These are phyloP conservation scores for Colossoma macropomum DNA, from an alignment of 2,113 vertebrate species.

Conservation along the genomic window DNA sequence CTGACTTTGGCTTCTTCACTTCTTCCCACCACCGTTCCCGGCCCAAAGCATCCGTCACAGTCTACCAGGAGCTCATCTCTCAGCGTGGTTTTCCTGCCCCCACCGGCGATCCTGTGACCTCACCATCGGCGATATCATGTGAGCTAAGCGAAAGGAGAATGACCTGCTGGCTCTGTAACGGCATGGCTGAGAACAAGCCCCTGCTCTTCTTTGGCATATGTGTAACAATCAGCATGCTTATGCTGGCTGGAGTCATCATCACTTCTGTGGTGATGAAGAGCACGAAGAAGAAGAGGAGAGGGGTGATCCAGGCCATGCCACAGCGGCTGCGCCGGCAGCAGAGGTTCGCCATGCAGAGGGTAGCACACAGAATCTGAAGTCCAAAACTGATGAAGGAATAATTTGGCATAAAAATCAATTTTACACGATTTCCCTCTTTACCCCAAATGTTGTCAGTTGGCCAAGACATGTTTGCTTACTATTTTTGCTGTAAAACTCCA, in stretches of 20 bases:
- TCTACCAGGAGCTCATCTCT: conserved; percentile 84
- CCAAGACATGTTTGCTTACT: no score
- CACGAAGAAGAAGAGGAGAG: conserved; percentile 31
- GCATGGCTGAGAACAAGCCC: conserved; percentile 80
- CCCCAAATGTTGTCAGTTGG: no score
- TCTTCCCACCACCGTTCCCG: conserved; percentile 78
- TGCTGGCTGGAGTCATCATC: conserved; percentile 77
- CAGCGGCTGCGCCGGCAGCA: conserved; percentile 25
- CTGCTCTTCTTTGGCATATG: conserved; percentile 87
- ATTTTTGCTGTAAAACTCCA: no score
- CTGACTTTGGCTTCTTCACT: conserved; percentile 88
- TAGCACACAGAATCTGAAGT: conserved; percentile 6
- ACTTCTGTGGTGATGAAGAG: conserved; percentile 73
- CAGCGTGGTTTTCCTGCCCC: conserved; percentile 78
- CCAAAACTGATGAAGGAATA: not conserved
- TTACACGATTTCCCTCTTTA: no score
- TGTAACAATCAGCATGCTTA: conserved; percentile 76
- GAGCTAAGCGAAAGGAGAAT: not conserved
- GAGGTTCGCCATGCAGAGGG: conserved; percentile 31
- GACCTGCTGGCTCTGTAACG: conserved; percentile 76
- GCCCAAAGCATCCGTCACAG: conserved; percentile 83
- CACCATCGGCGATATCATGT: no score
- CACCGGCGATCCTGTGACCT: not conserved
- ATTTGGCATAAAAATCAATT: no score
- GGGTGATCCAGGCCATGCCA: conserved; percentile 15